Base-by-base conservation (phyloP, 2,888 invertebrate genomes). In the Mythimna ferrago region DNA sequence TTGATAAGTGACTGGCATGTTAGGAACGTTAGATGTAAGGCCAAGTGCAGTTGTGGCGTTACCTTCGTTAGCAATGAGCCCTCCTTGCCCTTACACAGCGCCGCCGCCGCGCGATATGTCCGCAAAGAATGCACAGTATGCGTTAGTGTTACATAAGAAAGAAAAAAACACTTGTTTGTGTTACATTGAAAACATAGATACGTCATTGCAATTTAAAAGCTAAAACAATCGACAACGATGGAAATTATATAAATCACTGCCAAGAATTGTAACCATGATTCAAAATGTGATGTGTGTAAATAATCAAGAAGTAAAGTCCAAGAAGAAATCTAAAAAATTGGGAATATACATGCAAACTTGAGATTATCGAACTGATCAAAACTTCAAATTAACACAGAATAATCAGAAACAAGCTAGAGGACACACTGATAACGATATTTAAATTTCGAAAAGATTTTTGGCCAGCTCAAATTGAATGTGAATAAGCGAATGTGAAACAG, bases 1-100 rank as follows among this genome's bases (percentile, higher is more conserved):
- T 19, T 51, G 63, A 62, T 62, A 9, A 66, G 35, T 79, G 71
- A 64, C 14, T 74, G 53, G 38, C 63, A 66, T 73, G 62, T 53
- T 32, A 65, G 65, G 72, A 76, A 62, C 14, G 72, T 60, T 54
- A 71, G 69, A 71, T 71, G 66, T 62, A 72, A 66, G 86, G 74
- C 74, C 76, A 78, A 79, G 77, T 78, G 76, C 78, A 75, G 68
- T 56, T 60, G 65, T 79, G 67, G 58, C 71, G 85, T 93, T 96
- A 96, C 96, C 96, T 96, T 96, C 96, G 88, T 95, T 94, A 94
- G 93, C 94, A 92, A 96, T 95, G 90, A 96, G 96, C 91, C 94
- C 94, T 92, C 95, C 95, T 89, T 92, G 94, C 87, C 95, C 94
- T 95, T 91, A 87, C 87, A 88, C 88, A 85, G 89, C 82, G 86